Conservation (phyloP, 2,113 vertebrate species). For the Petrocephalus zakoni region DNA sequence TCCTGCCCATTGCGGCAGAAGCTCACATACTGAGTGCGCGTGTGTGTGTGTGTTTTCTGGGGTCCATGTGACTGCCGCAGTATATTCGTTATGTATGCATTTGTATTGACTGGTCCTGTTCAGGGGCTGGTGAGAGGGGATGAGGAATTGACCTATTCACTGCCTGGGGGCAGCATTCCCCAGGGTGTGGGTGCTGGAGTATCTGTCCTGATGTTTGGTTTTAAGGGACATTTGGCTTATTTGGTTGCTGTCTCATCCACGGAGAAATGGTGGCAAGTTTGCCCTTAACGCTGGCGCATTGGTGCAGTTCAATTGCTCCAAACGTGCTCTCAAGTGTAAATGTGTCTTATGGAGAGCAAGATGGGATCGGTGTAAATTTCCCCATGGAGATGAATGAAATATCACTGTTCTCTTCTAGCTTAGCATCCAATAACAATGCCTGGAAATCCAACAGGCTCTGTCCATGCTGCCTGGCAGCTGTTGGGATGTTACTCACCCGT, state of each 20-base stretch:
- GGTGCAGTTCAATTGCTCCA: not conserved
- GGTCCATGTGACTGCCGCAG: not conserved
- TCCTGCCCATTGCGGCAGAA: slow-evolving; percentile 34
- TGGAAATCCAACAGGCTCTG: not conserved
- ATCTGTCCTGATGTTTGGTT: slow-evolving; percentile 35
- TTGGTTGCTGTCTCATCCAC: not conserved
- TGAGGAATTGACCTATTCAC: not conserved
- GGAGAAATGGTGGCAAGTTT: not conserved
- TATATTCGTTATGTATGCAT: not conserved
- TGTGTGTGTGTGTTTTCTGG: slow-evolving; percentile 20
- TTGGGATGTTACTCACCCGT: not conserved
- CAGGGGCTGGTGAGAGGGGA: not conserved
- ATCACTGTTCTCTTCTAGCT: no score
- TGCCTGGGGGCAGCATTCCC: not conserved
- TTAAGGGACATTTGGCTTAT: not conserved
- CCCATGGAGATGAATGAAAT: not conserved
- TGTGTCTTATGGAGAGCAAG: not conserved
- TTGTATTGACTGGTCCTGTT: not conserved
- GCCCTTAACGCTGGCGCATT: not conserved
- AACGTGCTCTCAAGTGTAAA: not conserved
- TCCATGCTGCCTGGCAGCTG: not conserved
- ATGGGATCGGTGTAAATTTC: not conserved
- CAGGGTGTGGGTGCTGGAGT: not conserved
- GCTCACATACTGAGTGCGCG: slow-evolving; percentile 27
- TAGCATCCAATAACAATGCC: not conserved